These are phyloP conservation scores for Morone chrysops DNA, from an alignment of 2,113 vertebrate species.

Conservation along the genomic window DNA sequence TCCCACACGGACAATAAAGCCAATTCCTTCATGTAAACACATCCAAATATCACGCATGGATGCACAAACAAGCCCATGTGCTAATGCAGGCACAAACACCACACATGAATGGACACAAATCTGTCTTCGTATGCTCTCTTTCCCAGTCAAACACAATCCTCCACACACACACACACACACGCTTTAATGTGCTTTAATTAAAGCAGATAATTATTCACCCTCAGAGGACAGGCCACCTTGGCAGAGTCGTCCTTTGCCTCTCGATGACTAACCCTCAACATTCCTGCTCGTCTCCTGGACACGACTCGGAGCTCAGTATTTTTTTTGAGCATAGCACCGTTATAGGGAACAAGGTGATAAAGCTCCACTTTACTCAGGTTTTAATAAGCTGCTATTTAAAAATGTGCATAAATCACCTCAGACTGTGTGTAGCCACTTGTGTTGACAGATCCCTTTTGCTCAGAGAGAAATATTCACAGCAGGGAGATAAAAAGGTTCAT, in stretches of 20 bases:
- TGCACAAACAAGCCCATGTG: not conserved
- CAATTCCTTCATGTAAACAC: conserved; percentile 11
- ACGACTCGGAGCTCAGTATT: conserved; percentile 25
- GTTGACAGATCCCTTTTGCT: not conserved
- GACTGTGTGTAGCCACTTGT: not conserved
- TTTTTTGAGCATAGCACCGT: not conserved
- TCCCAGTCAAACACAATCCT: conserved; percentile 10
- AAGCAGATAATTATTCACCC: conserved; percentile 63
- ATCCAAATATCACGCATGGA: conserved; percentile 16
- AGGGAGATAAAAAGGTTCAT: not conserved
- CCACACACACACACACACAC: conserved; percentile 25
- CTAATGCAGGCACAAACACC: conserved; percentile 18
- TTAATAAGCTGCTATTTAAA: not conserved
- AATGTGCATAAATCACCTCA: not conserved
- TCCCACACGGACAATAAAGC: conserved; percentile 10
- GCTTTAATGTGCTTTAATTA: conserved; percentile 66
- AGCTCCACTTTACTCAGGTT: not conserved
- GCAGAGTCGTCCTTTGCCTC: conserved; percentile 43
- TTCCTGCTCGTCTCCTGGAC: conserved; percentile 64
- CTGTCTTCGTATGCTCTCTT: not conserved
- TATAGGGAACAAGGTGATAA: not conserved
- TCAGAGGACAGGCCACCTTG: conserved; percentile 57
- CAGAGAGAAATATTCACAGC: not conserved
- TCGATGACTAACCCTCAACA: conserved; percentile 57
- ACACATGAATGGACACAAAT: conserved; percentile 16